Evolutionary conservation across 2,888 invertebrate genomes (phyloP).

Genomic region (Enchytraeus crypticus): DNA sequence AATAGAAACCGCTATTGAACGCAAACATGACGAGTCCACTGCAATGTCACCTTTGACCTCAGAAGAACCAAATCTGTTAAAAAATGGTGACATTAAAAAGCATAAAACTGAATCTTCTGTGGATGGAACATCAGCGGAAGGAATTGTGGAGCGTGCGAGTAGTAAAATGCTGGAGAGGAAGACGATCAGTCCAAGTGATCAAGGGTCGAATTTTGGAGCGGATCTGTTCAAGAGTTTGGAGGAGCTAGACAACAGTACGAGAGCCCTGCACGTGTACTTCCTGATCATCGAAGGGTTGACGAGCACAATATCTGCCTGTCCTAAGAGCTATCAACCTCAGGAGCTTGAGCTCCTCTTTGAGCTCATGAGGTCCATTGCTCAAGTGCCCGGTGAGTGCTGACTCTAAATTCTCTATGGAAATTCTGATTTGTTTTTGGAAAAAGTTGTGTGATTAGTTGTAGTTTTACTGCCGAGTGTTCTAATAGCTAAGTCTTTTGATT

Average conservation of each 20-base stretch:
- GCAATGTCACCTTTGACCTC: too few relatives aligned
- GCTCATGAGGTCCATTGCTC: conserved; percentile 65
- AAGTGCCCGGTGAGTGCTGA: conserved; percentile 64
- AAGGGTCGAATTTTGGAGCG: background rate
- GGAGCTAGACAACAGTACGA: conserved; percentile 41
- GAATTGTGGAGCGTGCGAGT: background rate
- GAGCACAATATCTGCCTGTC: conserved; percentile 61
- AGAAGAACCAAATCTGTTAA: too few relatives aligned
- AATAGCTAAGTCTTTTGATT: too few relatives aligned
- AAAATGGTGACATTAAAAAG: too few relatives aligned
- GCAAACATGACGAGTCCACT: too few relatives aligned
- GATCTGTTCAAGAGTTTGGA: conserved; percentile 23
- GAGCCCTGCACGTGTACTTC: conserved; percentile 79
- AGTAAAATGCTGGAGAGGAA: background rate
- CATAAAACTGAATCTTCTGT: too few relatives aligned
- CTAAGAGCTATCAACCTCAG: conserved; percentile 67
- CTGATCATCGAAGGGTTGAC: conserved; percentile 70
- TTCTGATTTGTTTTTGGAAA: background rate
- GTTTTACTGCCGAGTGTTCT: too few relatives aligned
- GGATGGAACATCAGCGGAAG: too few relatives aligned
- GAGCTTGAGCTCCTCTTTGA: conserved; percentile 80
- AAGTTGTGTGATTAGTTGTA: too few relatives aligned
- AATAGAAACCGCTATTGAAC: too few relatives aligned
- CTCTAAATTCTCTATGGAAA: background rate
- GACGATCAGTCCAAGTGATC: background rate